phyloP scores from a whole-genome alignment of 1,140 invertebrate genomes.

The Drosophila sulfurigaster region DNA sequence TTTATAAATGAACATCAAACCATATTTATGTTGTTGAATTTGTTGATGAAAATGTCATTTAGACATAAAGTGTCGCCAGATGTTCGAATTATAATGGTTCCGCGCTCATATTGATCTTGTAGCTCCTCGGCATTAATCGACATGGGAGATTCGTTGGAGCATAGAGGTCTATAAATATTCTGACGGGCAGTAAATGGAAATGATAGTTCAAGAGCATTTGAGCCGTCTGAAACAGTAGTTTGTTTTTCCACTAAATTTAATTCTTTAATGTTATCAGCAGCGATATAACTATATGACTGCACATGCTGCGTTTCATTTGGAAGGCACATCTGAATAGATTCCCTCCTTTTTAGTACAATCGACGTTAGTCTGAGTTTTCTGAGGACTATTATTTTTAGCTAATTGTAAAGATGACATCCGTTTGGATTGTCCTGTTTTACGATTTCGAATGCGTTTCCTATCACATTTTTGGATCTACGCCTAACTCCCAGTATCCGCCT shows the following conservation, averaged over 20 bases:
- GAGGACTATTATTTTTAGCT: not conserved
- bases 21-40: slow-evolving; percentile 44
- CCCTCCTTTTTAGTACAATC: not conserved
- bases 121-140: slow-evolving; percentile 21
- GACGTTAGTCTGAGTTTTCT: not conserved
- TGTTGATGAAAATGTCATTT: slow-evolving; percentile 38
- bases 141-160: slow-evolving; percentile 6
- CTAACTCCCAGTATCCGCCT: slow-evolving; percentile 83
- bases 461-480: slow-evolving; percentile 79
- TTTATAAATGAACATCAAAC: not conserved
- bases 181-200: slow-evolving; percentile 4
- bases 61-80: slow-evolving; percentile 28
- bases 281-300: too few species aligned
- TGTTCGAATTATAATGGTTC: slow-evolving; percentile 55
- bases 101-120: slow-evolving; percentile 57
- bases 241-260: not conserved
- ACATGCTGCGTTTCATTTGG: not conserved
- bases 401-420: not conserved
- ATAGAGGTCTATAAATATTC: not conserved
- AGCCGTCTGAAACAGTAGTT: not conserved
- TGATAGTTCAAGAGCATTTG: slow-evolving; percentile 22
- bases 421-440: slow-evolving; percentile 55
- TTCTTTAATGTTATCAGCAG: not conserved
- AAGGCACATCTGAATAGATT: not conserved
- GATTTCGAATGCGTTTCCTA: slow-evolving; percentile 77